Evolutionary conservation across 2,888 invertebrate genomes (phyloP).

Genomic region (Apodemia hepburni): DNA sequence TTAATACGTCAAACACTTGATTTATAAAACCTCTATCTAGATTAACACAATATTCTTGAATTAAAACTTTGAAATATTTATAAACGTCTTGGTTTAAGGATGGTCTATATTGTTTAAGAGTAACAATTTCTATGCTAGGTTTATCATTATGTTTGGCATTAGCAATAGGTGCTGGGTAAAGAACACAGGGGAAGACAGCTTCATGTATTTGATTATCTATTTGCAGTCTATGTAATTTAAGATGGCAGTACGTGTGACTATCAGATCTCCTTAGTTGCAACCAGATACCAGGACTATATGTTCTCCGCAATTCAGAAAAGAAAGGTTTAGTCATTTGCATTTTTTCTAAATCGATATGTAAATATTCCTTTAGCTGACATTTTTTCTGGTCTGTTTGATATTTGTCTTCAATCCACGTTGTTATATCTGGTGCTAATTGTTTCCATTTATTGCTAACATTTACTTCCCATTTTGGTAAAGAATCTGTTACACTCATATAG

Average conservation of each 20-base stretch:
- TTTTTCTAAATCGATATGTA: slow-evolving; percentile 89
- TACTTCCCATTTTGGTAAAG: slow-evolving; percentile 90
- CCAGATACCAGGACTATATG: slow-evolving; percentile 88
- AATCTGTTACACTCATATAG: slow-evolving; percentile 83
- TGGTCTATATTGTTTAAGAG: slow-evolving; percentile 73
- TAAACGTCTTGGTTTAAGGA: slow-evolving; percentile 78
- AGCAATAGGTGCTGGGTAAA: slow-evolving; percentile 81
- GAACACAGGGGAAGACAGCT: slow-evolving; percentile 84
- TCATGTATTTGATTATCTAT: slow-evolving; percentile 88
- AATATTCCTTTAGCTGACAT: slow-evolving; percentile 88
- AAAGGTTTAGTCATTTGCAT: slow-evolving; percentile 95
- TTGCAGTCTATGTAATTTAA: slow-evolving; percentile 84
- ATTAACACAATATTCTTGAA: slow-evolving; percentile 85
- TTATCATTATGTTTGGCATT: slow-evolving; percentile 53
- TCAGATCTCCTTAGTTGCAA: slow-evolving; percentile 85
- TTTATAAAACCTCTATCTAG: slow-evolving; percentile 85
- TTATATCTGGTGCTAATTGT: slow-evolving; percentile 86
- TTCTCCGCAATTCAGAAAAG: slow-evolving; percentile 87
- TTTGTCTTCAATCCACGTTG: slow-evolving; percentile 91
- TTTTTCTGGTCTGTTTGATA: slow-evolving; percentile 84
- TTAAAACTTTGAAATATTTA: slow-evolving; percentile 81
- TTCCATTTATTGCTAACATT: slow-evolving; percentile 91
- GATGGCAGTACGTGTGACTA: slow-evolving; percentile 83
- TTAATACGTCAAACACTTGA: slow-evolving; percentile 82
- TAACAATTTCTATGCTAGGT: slow-evolving; percentile 81